phyloP scores from a whole-genome alignment of 2,797 vertebrate species.

The Enteromius radiatus region DNA sequence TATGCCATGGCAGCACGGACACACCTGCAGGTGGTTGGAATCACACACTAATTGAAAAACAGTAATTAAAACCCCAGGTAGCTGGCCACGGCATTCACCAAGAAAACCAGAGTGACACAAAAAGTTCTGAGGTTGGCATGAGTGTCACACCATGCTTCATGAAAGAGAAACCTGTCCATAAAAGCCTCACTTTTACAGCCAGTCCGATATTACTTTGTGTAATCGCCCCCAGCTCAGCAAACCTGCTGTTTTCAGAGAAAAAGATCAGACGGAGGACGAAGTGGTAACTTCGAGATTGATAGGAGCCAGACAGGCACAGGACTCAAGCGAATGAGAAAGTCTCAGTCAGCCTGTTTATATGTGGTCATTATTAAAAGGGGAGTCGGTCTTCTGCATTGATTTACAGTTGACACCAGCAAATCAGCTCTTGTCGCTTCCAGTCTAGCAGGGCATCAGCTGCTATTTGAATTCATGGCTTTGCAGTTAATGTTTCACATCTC shows the following conservation, averaged over 20 bases:
- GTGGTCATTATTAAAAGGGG: slow-evolving; percentile 50
- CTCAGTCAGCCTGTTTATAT: slow-evolving; percentile 58
- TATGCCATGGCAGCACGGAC: slow-evolving; percentile 53
- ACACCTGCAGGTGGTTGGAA: slow-evolving; percentile 56
- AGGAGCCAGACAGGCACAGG: slow-evolving; percentile 37
- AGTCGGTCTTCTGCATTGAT: slow-evolving; percentile 49
- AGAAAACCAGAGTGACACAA: slow-evolving; percentile 31
- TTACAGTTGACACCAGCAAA: slow-evolving; percentile 51
- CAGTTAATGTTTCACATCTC: slow-evolving; percentile 42
- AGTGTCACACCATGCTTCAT: not conserved
- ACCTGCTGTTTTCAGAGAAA: slow-evolving; percentile 25
- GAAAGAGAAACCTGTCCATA: slow-evolving; percentile 44
- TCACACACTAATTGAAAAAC: slow-evolving; percentile 62
- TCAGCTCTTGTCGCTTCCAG: slow-evolving; percentile 41
- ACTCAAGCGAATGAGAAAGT: slow-evolving; percentile 51
- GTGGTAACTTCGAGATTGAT: slow-evolving; percentile 52
- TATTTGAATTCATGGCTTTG: slow-evolving; percentile 38
- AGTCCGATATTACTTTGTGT: slow-evolving; percentile 48
- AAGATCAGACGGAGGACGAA: slow-evolving; percentile 32
- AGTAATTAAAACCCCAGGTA: slow-evolving; percentile 61
- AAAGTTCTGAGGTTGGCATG: slow-evolving; percentile 47
- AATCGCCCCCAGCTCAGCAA: slow-evolving; percentile 43
- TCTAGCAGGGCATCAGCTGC: slow-evolving; percentile 32
- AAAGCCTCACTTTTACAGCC: slow-evolving; percentile 48
- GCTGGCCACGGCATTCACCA: slow-evolving; percentile 34